Base-by-base conservation (phyloP, 2,888 invertebrate genomes). In the Sycophila texana region DNA sequence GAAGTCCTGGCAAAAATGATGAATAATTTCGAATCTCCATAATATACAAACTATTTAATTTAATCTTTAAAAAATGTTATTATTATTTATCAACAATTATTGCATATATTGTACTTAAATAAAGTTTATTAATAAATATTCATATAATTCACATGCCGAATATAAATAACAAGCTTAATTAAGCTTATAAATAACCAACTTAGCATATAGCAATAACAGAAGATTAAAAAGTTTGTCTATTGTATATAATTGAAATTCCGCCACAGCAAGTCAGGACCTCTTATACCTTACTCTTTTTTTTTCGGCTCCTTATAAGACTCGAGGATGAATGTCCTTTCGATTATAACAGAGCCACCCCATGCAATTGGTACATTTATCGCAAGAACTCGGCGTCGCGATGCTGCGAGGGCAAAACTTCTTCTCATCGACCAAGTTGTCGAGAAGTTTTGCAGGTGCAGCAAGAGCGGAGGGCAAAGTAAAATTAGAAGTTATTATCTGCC, bases 401-500 rank as follows among this genome's bases (percentile, higher is more conserved):
- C 49, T n/a, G 49, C 61, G 47, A 49, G 39, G 39, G 60, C 58
- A 53, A 76, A 77, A 80, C 77, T 76, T 76, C 70, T 10, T 30
- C 74, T 70, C 78, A 77, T 80, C 68, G 78, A 55, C 79, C 63
- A 58, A 83, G 81, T 77, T 77, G 77, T 67, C 71, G 75, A 74
- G 68, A 76, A 71, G 63, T 75, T 73, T 67, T 66, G 72, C 63
- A 70, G 70, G 75, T 66, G 53, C 67, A 78, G 67, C 53, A 47
- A 2, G 63, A n/a, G 53, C 26, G 16, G 66, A 60, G 66, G 70
- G 65, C 67, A 58, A 81, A 58, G 72, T 60, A 72, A 82, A 81
- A 82, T 82, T 81, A 82, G 79, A 84, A 83, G 81, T 83, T 83
- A 83, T 82, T 81, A 83, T 81, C 77, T 80, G 79, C 71, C 77